A percentile compares a stretch with the other conserved stretches of the same genome.
Conservation (phyloP, 2,113 vertebrate species). For the Eurystomus gularis region DNA sequence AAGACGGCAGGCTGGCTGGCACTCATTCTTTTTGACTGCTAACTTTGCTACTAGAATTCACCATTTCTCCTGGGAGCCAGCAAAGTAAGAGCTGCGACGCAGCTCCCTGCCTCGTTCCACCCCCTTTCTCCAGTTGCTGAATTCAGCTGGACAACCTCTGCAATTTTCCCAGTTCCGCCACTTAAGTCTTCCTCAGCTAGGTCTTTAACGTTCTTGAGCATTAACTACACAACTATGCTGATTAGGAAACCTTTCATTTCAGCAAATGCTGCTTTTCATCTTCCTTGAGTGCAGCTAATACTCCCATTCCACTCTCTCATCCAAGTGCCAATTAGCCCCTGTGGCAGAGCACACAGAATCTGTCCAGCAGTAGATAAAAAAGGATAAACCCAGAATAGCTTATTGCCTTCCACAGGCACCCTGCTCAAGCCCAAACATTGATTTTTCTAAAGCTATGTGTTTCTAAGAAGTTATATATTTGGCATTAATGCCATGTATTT, state of each 20-base stretch:
- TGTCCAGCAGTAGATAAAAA: not conserved
- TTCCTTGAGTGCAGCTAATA: not conserved
- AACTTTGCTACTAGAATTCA: not conserved
- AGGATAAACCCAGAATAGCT: not conserved
- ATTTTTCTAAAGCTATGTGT: not conserved
- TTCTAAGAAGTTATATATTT: not conserved
- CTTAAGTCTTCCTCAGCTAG: not conserved
- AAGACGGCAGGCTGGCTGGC: not conserved
- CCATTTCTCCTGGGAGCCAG: not conserved
- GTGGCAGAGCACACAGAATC: not conserved
- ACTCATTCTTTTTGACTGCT: not conserved
- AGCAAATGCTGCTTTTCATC: conserved; percentile 27
- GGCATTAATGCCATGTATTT: not conserved
- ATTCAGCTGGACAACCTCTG: not conserved
- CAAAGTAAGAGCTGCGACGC: not conserved
- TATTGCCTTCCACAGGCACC: not conserved
- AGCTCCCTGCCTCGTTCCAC: not conserved
- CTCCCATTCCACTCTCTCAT: not conserved
- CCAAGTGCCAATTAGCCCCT: not conserved
- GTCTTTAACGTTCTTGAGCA: not conserved
- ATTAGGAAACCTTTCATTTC: conserved; percentile 6
- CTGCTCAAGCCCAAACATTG: not conserved
- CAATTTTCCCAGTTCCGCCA: not conserved
- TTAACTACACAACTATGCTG: not conserved
- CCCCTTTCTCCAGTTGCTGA: not conserved